Percentiles rank a stretch among this genome's conserved stretches.
Conservation (phyloP, 2,113 vertebrate species). For the Semnornis frantzii region DNA sequence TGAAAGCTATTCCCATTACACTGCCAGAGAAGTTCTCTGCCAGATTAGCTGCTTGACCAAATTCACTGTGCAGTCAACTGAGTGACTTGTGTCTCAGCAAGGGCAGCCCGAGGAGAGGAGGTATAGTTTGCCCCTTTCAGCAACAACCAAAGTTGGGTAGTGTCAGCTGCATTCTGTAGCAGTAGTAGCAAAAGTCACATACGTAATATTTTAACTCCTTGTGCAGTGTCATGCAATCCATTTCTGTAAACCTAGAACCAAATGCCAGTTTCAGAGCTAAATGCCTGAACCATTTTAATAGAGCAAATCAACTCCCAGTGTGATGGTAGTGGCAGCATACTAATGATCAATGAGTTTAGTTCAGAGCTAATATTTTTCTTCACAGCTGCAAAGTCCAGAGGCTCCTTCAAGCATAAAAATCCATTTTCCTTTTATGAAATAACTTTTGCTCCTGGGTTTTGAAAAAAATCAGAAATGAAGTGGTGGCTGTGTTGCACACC, state of each 20-base stretch:
- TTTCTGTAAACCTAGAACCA: not conserved
- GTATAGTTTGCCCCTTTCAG: not conserved
- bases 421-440: not conserved
- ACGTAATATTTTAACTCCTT: not conserved
- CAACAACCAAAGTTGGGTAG: not conserved
- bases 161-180: not conserved
- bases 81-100: rapidly evolving
- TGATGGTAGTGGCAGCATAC: not conserved
- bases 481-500: not conserved
- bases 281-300: not conserved
- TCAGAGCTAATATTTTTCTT: not conserved
- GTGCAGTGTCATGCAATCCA: not conserved
- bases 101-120: not conserved
- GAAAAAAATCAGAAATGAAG: not conserved
- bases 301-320: not conserved
- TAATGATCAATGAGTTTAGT: not conserved
- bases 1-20: slow-evolving; percentile 37
- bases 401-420: not conserved
- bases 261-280: not conserved
- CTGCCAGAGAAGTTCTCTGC: not conserved
- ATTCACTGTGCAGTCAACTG: not conserved
- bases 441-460: not conserved
- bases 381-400: not conserved
- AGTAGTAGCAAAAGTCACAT: not conserved
- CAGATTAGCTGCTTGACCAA: not conserved